Base-by-base conservation (phyloP, 1,140 invertebrate species). In the Venturia canescens region DNA sequence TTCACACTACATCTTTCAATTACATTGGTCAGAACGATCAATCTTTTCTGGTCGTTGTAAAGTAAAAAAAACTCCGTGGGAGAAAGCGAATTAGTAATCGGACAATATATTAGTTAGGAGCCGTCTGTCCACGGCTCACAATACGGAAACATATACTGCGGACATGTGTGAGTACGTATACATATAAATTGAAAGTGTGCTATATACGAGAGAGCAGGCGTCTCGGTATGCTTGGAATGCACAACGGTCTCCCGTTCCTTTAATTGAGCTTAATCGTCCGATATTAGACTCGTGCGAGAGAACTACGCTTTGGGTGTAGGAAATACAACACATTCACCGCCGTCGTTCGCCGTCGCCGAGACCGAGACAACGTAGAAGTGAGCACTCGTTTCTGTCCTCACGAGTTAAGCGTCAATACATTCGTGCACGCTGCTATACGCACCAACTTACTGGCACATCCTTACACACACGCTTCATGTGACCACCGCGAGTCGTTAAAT, bases 191-290 rank as follows among this genome's bases (percentile, higher is more conserved):
- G n/a, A 15, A 53, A 4, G 23, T 2, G 60, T 6, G 60, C 2
- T 23, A 26, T 57, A 57, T 29, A 13, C 27, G 44, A 9, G 11
- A 29, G 29, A 57, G 21, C 66, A 60, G 31, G 57, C 60, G 75
- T 77, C 75, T 77, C 75, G 75, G 85, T 83, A 90, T 87, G 87
- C 87, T 57, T 83, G 86, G 89, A 90, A 90, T 90, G 87, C 84
- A 84, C 86, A 84, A 87, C 84, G 81, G 84, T 88, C 83, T 84
- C 83, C 85, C 86, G 85, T 82, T 81, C 78, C 83, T 89, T 88
- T 90, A 91, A 91, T 90, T 90, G 89, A 88, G 84, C 86, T 88
- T 91, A 91, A 91, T 91, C 84, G 89, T 86, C 84, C 83, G 85
- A 88, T 88, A 90, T 91, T 90, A 90, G 86, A 87, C 83, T 86